A percentile compares a stretch with the other conserved stretches of the same genome.
Evolutionary conservation across 2,113 vertebrate genomes (phyloP).

Genomic region (Pterocles burchelli): DNA sequence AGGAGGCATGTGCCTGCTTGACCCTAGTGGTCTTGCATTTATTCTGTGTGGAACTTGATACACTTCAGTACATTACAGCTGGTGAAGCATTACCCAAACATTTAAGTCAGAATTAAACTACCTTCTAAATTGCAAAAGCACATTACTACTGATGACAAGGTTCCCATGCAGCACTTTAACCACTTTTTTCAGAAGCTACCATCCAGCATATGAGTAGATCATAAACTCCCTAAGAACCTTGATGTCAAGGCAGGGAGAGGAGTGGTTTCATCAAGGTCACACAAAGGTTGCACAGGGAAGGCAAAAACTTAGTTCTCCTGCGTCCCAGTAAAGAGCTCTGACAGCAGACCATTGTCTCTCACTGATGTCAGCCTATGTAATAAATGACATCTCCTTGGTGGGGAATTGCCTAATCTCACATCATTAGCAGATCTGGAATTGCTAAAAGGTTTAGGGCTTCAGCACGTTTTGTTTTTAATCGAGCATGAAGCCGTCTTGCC

Average conservation of each 20-base stretch:
- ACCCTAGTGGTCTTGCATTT: background rate
- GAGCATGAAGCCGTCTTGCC: constrained; percentile 52
- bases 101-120: background rate
- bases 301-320: background rate
- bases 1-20: background rate
- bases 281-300: background rate
- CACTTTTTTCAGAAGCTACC: background rate
- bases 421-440: constrained; percentile 43
- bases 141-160: background rate
- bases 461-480: constrained; percentile 51
- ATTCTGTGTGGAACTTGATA: background rate
- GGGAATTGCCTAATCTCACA: constrained; percentile 53
- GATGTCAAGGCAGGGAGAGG: background rate
- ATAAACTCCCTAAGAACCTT: background rate
- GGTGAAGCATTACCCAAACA: background rate
- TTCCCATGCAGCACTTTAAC: background rate
- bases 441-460: constrained; percentile 38
- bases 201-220: background rate
- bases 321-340: background rate
- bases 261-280: background rate
- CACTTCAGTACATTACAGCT: background rate
- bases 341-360: background rate
- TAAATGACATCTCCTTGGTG: constrained; percentile 14
- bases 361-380: constrained; percentile 12
- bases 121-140: background rate